Evolutionary conservation across 2,113 vertebrate genomes (phyloP), one percentile per base, ranked within the genome.

Genomic region (Lasiurus cinereus): DNA sequence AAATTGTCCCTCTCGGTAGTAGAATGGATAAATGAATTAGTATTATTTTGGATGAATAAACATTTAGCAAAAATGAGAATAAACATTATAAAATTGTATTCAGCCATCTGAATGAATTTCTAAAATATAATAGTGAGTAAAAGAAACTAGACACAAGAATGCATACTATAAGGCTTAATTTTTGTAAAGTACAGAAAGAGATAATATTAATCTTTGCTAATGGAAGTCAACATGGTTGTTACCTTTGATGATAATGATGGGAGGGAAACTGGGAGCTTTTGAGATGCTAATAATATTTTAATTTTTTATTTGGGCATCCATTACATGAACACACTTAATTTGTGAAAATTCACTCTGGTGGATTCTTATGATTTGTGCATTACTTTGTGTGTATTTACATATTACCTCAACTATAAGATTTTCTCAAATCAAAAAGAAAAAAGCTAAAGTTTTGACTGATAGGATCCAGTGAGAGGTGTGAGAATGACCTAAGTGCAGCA

Each of bases 61-160:
- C 31, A 93, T 73, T 69, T 69, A 56, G 52, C n/a, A 76, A 48
- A 97, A 88, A 88, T 86, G n/a, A 79, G 39, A 88, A 77, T 43
- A 31, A 83, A 36, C 36, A 85, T 82, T 80, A 9, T 90, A 94
- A 90, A 88, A 50, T 18, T 94, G 2, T 67, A 48, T 94, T 93
- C 29, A 73, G 4, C 29, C 33, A 56, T 86, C 5, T 87, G 62
- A 83, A 72, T 82, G n/a, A 88, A 62, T 16, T 15, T 88, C 39
- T 88, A 83, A 90, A 88, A 74, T 11, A 24, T 72, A 91, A 73
- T 21, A 94, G 13, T 74, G 39, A 94, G 50, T 59, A 83, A 79
- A 91, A 78, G 62, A 91, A 93, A 88, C 5, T 66, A 92, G 66
- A 74, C 6, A 62, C 7, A 69, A 74, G 24, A 88, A 11, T 84